Evolutionary conservation across 2,113 vertebrate species (phyloP).

Genomic region (Pseudopipra pipra): DNA sequence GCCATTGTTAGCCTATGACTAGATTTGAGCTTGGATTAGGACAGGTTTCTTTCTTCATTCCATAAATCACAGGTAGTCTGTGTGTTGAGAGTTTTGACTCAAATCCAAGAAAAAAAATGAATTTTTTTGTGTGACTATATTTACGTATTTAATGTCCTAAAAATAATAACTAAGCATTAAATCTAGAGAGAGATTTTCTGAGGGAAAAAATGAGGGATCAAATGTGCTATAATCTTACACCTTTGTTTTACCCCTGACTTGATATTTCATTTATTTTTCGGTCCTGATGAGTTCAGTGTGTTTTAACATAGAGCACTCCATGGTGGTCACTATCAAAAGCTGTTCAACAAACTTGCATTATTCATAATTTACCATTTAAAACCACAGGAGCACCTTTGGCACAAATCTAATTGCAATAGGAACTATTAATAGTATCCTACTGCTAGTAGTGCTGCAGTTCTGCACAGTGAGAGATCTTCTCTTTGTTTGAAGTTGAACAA

Average conservation of each 20-base stretch:
- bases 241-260: background rate
- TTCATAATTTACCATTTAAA: background rate
- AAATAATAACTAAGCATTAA: background rate
- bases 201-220: too few species aligned
- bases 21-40: background rate
- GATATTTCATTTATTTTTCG: background rate
- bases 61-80: constrained; percentile 20
- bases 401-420: background rate
- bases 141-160: background rate
- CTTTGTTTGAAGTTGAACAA: background rate
- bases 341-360: background rate
- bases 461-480: background rate
- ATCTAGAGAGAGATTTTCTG: background rate
- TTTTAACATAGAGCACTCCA: background rate
- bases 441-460: background rate
- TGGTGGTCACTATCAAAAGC: background rate
- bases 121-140: background rate
- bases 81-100: background rate
- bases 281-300: background rate
- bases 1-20: background rate
- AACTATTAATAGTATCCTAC: background rate
- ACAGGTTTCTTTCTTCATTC: background rate
- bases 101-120: background rate
- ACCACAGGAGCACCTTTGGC: background rate
- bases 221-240: background rate